A percentile compares a stretch with the other conserved stretches of the same genome.
Conservation (phyloP, 2,113 vertebrate genomes). For the Scomber colias region DNA sequence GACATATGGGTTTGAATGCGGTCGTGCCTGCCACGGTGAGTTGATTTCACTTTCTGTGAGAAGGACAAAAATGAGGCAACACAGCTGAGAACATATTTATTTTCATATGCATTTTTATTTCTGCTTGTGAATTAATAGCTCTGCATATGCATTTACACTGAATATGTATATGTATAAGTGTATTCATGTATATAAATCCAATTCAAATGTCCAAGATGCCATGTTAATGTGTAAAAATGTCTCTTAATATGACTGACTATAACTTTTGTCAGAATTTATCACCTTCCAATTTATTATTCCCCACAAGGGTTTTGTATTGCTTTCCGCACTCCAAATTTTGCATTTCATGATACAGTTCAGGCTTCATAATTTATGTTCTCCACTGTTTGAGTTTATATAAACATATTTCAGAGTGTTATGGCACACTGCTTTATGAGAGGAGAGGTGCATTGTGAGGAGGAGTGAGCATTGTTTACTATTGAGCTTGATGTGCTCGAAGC, state of each 20-base stretch:
- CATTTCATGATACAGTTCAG: conserved; percentile 24
- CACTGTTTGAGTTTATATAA: conserved; percentile 47
- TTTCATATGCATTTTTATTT: background rate
- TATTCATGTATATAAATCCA: conserved; percentile 3
- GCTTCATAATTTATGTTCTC: conserved; percentile 31
- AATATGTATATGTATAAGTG: too few species aligned
- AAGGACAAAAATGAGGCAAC: background rate
- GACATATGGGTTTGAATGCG: background rate
- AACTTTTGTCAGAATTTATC: conserved; percentile 40
- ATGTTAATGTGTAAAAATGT: conserved; percentile 27
- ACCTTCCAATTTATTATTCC: conserved; percentile 30
- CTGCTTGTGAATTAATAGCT: background rate
- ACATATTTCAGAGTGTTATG: conserved; percentile 61
- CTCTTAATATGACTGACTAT: conserved; percentile 22
- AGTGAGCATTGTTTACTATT: conserved; percentile 60
- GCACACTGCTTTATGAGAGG: conserved; percentile 34
- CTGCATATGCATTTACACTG: conserved; percentile 1
- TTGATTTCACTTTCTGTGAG: background rate
- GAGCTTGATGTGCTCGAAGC: conserved; percentile 20
- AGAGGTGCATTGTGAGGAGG: conserved; percentile 46
- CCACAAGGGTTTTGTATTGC: conserved; percentile 38
- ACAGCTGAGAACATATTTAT: background rate
- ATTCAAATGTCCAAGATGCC: background rate
- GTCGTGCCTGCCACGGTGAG: background rate
- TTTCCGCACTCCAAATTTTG: conserved; percentile 18